Evolutionary conservation across 1,140 invertebrate genomes (phyloP).

Genomic region (Popillia japonica): DNA sequence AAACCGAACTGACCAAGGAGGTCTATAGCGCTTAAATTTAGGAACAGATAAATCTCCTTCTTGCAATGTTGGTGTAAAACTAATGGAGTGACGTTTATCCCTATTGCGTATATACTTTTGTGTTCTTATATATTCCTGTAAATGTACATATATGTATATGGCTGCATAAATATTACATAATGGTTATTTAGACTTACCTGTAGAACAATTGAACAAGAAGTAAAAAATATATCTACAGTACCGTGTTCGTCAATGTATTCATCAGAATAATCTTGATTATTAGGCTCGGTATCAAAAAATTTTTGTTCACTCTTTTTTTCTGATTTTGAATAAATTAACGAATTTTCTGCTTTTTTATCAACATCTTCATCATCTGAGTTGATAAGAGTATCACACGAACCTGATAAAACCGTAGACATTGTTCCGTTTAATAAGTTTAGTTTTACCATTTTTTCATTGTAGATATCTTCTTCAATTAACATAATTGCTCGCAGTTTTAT

Average conservation of each 20-base stretch:
- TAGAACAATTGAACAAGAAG: background rate
- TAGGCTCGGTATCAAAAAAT: background rate
- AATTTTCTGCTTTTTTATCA: background rate
- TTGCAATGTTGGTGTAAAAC: background rate
- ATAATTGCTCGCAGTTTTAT: conserved; percentile 30
- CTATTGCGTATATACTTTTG: background rate
- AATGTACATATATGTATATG: background rate
- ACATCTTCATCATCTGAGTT: background rate
- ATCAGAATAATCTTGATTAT: background rate
- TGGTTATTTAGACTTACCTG: background rate
- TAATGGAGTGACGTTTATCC: background rate
- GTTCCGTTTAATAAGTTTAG: background rate
- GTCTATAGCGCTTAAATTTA: background rate
- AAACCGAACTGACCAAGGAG: conserved; percentile 5
- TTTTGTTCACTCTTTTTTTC: background rate
- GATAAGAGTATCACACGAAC: background rate
- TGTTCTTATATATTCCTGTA: conserved; percentile 10
- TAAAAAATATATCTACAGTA: conserved; percentile 21
- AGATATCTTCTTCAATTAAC: conserved; percentile 25
- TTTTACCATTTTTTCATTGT: background rate
- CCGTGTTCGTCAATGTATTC: background rate
- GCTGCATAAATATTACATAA: background rate
- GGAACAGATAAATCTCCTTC: background rate
- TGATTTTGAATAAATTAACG: background rate
- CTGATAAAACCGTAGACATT: background rate